Base-by-base conservation (phyloP, 2,113 vertebrate species). In the Alligator mississippiensis region DNA sequence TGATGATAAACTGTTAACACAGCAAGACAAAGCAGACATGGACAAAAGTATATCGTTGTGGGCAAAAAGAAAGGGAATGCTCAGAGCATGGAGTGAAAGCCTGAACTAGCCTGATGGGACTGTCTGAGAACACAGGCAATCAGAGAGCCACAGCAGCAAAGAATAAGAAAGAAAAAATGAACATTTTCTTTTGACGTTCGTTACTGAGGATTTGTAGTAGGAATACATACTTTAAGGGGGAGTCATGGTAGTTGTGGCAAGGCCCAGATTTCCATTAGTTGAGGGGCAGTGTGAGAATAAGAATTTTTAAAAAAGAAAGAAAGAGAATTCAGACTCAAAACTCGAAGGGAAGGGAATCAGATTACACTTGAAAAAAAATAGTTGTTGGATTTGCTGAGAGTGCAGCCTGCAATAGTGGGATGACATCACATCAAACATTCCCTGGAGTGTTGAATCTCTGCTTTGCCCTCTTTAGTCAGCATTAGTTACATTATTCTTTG, bases 281-380 rank as follows among this genome's bases (percentile, higher is more conserved):
- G 47, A 47, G 47, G 19, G 77, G 79, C 47, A 61, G 1, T 9
- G 5, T 10, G 72, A 88, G 80, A 84, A 85, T 81, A 4, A 0
- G 1, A 30, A 25, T 79, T 85, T 92, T 82, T 85, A 28, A 76
- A 83, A 68, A 82, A 14, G 30, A 66, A 88, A 77, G 61, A 7
- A 90, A 62, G 24, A 94, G 92, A 94, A 90, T 77, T 94, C 60
- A 64, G 28, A 61, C 57, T 86, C 57, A 90, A 96, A 95, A 87
- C 68, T 38, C 61, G 80, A 66, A 89, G 47, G 85, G 93, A 92
- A 60, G 63, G 47, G 84, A 88, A 89, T 84, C 61, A 80, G 60
- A 88, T 83, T 85, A 47, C 38, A 82, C 75, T 58, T 95, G 34
- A 88, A 84, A 93, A 89, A 82, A 85, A 17, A 61, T 82, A 24